phyloP scores from a whole-genome alignment of 2,113 vertebrate genomes.

The Microtus montanus region DNA sequence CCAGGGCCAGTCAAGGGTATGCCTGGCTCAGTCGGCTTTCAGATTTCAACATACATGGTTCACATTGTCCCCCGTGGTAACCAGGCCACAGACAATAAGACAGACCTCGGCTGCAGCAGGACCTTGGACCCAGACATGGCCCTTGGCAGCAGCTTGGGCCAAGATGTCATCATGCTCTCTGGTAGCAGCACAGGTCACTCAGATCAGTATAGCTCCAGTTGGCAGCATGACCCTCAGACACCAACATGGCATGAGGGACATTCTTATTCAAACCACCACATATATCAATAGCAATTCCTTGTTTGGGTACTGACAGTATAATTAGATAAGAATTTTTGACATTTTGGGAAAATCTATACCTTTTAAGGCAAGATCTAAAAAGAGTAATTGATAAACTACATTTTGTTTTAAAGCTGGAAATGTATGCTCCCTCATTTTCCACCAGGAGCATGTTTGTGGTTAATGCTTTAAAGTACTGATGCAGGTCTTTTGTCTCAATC shows the following conservation, averaged over 20 bases:
- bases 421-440: background rate
- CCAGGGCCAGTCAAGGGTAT: background rate
- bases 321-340: background rate
- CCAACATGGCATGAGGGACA: background rate
- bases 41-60: background rate
- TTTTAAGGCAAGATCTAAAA: background rate
- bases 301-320: background rate
- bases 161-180: background rate
- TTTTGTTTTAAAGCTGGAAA: background rate
- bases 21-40: background rate
- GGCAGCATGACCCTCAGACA: background rate
- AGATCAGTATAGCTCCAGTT: background rate
- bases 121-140: background rate
- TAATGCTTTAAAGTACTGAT: background rate
- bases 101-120: background rate
- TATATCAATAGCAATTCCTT: too few species aligned
- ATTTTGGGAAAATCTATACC: background rate
- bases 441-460: too few species aligned
- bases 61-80: background rate
- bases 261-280: background rate
- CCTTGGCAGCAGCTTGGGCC: background rate
- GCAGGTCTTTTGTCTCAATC: too few species aligned
- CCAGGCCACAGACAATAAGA: background rate
- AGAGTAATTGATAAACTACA: background rate
- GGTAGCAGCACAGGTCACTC: background rate